phyloP scores from a whole-genome alignment of 2,888 invertebrate genomes.

The Disparrhopalites patrizii region DNA sequence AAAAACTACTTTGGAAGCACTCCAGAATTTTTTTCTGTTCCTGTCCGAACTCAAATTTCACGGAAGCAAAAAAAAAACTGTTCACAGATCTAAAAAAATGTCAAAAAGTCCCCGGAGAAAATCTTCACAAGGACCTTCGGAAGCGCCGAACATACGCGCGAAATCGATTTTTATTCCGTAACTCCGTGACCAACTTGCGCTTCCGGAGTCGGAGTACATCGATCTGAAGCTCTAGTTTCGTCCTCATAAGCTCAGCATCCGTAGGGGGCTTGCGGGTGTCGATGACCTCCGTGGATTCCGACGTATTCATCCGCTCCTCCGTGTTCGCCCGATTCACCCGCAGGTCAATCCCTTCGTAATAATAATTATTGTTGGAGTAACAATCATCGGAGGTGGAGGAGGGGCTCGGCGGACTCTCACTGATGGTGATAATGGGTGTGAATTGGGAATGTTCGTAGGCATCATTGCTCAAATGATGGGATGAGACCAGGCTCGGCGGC shows the following conservation, averaged over 20 bases:
- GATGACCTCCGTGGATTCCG: conserved; percentile 29
- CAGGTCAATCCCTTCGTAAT: conserved; percentile 47
- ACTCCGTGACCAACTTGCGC: conserved; percentile 36
- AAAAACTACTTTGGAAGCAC: no score
- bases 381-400: conserved; percentile 21
- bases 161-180: conserved; percentile 24
- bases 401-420: conserved; percentile 37
- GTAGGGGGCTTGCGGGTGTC: conserved; percentile 10
- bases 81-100: no score
- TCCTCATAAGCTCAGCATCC: conserved; percentile 28
- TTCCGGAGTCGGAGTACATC: conserved; percentile 45
- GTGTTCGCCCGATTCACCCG: conserved; percentile 36
- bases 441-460: conserved; percentile 37
- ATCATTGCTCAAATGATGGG: conserved; percentile 15
- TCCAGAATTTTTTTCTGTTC: no score
- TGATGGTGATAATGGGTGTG: conserved; percentile 46
- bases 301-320: conserved; percentile 22
- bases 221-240: conserved; percentile 45
- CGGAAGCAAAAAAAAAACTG: no score
- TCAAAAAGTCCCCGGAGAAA: no score
- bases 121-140: conserved; percentile 14
- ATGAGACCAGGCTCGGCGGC: background rate
- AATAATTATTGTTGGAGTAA: conserved; percentile 31
- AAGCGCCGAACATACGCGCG: conserved; percentile 12
- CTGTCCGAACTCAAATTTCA: no score